Conservation (phyloP, 2,888 invertebrate species). For the Ariolimax columbianus region DNA sequence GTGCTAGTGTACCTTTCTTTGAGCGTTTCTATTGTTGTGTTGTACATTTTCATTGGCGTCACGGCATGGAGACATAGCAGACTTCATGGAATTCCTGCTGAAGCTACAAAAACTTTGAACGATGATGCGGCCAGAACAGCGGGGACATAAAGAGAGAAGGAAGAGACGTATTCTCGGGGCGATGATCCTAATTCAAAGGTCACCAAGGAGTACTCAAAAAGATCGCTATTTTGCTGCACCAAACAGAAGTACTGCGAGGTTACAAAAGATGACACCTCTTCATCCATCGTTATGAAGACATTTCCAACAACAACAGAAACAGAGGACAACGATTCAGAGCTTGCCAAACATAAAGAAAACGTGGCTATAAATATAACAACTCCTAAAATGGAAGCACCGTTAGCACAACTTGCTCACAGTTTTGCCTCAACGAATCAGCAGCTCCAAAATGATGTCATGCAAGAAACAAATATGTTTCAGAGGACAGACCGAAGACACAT, state of each 20-base stretch:
- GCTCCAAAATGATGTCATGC: too few species aligned
- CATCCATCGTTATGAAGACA: background rate
- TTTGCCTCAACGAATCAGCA: too few species aligned
- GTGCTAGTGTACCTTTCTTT: background rate
- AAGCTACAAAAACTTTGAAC: background rate
- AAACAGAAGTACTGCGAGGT: background rate
- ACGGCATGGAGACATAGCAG: slow-evolving; percentile 13
- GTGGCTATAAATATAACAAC: too few species aligned
- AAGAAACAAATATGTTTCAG: too few species aligned
- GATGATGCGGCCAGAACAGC: background rate
- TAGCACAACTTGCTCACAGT: too few species aligned
- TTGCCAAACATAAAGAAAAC: background rate
- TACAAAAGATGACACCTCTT: background rate
- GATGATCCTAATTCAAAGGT: too few species aligned
- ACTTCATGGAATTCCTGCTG: background rate
- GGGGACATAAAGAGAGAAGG: background rate
- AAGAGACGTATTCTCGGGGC: background rate
- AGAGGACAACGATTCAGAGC: background rate
- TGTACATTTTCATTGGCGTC: slow-evolving; percentile 20
- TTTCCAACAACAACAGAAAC: background rate
- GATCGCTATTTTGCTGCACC: background rate
- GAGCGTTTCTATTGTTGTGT: background rate
- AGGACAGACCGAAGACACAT: too few species aligned
- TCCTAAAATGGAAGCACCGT: too few species aligned
- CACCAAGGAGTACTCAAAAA: background rate